Evolutionary conservation across 2,113 vertebrate species (phyloP).

Genomic region (Tautogolabrus adspersus): DNA sequence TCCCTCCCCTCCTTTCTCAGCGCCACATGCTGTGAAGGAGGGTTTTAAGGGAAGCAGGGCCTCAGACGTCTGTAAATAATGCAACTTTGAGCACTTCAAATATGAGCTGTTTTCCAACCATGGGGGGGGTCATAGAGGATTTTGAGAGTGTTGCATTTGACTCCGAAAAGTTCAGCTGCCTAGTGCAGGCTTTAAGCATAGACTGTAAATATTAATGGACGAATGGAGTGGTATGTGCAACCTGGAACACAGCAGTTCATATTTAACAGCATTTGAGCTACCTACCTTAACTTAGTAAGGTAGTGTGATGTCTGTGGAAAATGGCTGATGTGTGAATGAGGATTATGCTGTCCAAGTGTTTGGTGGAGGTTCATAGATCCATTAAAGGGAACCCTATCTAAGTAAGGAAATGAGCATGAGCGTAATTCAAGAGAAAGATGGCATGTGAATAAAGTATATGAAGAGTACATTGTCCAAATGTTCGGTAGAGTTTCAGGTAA

Average conservation of each 20-base stretch:
- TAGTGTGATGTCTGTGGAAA: background rate
- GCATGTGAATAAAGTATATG: no score
- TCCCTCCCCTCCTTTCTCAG: background rate
- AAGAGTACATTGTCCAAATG: no score
- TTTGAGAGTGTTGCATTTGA: background rate
- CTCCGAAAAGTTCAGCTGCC: slow-evolving; percentile 44
- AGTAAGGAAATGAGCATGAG: no score
- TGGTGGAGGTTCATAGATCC: slow-evolving; percentile 63
- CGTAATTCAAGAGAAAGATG: no score
- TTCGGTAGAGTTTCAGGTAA: no score
- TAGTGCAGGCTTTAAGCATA: slow-evolving; percentile 11
- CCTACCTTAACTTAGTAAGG: background rate
- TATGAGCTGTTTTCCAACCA: slow-evolving; percentile 43
- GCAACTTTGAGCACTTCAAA: slow-evolving; percentile 35
- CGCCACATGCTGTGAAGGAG: slow-evolving; percentile 4
- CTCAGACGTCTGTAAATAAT: slow-evolving; percentile 62
- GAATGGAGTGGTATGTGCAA: no score
- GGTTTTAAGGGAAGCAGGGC: slow-evolving; percentile 32
- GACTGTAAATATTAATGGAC: no score
- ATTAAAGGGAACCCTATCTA: slow-evolving; percentile 61
- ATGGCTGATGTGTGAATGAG: background rate
- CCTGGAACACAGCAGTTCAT: no score
- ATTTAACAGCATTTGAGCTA: no score
- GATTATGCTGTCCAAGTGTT: slow-evolving; percentile 49
- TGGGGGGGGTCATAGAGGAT: background rate